Base-by-base conservation (phyloP, 2,113 vertebrate genomes). In the Cryptomyrus ogoouensis region DNA sequence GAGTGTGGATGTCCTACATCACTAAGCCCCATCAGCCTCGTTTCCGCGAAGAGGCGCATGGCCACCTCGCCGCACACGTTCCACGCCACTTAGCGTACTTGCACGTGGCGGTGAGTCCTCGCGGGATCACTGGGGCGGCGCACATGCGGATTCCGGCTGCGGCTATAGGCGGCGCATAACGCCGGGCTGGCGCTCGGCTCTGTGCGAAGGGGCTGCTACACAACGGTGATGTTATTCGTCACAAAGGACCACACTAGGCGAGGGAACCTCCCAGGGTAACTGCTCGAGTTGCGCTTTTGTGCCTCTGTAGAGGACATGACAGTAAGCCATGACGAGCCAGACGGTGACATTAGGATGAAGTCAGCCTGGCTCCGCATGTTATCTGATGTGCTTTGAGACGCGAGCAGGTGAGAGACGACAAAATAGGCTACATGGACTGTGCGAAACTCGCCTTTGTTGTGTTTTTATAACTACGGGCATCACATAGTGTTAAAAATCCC, bases 291-390 rank as follows among this genome's bases (percentile, higher is more conserved):
- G 70, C 80, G 85, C 31, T 80, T 88, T 80, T 56, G 47, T 83
- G 87, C 62, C 35, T 56, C 70, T 80, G 49, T 80, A 27, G 35
- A 56, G 86, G n/a, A 70, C 86, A 53, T 83, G 90, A 88, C 70
- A 77, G 47, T 47, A 88, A 88, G 66, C 90, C 19, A 88, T 88
- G n/a, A 19, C 86, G 77, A 80, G 50, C 77, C 85, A 90, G 66
- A 27, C 7, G 2, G 10, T 80, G 86, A 90, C 90, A 90, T 49
- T 44, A 46, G 86, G 70, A 62, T 66, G 39, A 39, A 90, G 66
- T 35, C 62, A 58, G 50, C n/a, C 70, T 46, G 86, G 88, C 50
- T 66, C 52, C 77, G 85, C 85, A 50, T 88, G 74, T 80, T 88
- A 83, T 49, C 12, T 15, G 58, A 88, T 90, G 50, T 88, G 47